Evolutionary conservation across 2,113 vertebrate genomes (phyloP).

Genomic region (Alaudala cheleensis): DNA sequence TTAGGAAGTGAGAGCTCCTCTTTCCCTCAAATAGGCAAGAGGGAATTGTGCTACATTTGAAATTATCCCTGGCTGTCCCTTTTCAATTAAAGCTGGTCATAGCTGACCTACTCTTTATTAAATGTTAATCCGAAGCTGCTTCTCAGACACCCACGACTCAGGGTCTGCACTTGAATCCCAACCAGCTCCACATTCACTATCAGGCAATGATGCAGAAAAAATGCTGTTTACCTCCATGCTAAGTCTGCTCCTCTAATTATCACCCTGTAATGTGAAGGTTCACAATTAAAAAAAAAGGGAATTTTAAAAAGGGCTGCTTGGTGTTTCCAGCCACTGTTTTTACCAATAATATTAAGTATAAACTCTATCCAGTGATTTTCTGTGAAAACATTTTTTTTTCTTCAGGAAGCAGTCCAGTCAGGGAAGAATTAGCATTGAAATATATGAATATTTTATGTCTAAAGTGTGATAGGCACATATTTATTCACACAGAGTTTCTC

Average conservation of each 20-base stretch:
- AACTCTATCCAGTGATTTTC: neutral
- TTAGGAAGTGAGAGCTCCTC: neutral
- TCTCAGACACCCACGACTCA: conserved; percentile 31
- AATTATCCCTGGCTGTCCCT: conserved; percentile 41
- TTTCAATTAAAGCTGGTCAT: conserved; percentile 70
- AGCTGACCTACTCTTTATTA: conserved; percentile 72
- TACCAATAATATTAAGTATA: neutral
- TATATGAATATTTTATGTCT: conserved; percentile 49
- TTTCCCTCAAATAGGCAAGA: neutral
- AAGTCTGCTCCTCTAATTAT: conserved; percentile 31
- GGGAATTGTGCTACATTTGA: neutral
- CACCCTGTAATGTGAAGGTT: conserved; percentile 24
- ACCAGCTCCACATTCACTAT: neutral
- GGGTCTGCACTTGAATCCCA: conserved; percentile 57
- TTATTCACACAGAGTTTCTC: conserved; percentile 40
- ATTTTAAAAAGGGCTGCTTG: neutral
- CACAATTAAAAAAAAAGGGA: conserved; percentile 25
- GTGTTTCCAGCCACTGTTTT: neutral
- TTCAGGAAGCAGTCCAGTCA: neutral
- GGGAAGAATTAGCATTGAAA: neutral
- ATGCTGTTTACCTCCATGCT: neutral
- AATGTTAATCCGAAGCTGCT: conserved; percentile 57
- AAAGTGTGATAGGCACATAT: conserved; percentile 5
- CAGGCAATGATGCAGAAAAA: conserved; percentile 42
- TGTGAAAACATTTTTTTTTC: neutral